A percentile compares a stretch with the other conserved stretches of the same genome.
Conservation (phyloP, 2,113 vertebrate species). For the Dipodomys merriami region DNA sequence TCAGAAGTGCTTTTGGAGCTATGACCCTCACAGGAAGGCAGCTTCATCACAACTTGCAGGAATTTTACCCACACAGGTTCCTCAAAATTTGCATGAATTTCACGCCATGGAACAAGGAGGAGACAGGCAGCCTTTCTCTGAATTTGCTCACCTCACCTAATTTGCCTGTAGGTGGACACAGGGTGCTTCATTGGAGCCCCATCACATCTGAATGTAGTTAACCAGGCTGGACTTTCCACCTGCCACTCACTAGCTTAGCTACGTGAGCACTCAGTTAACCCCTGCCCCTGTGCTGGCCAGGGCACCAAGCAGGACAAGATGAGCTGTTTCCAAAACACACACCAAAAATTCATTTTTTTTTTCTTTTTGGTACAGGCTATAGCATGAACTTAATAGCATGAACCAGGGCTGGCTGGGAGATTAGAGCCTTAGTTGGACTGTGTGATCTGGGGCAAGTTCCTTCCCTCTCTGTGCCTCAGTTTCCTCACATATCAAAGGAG, state of each 20-base stretch:
- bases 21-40: not conserved
- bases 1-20: not conserved
- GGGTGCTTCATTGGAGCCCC: not conserved
- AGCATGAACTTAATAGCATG: not conserved
- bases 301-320: not conserved
- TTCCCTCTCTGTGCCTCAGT: not conserved
- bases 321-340: not conserved
- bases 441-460: not conserved
- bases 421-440: not conserved
- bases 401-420: not conserved
- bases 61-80: not conserved
- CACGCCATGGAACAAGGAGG: not conserved
- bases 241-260: not conserved
- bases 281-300: too few relatives aligned
- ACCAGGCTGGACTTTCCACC: not conserved
- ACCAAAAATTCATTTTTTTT: not conserved
- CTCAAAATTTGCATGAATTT: not conserved
- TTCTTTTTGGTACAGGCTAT: too few relatives aligned
- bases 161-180: not conserved
- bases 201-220: not conserved
- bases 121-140: not conserved
- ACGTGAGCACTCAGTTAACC: not conserved
- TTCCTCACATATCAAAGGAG: not conserved
- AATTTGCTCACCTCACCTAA: not conserved
- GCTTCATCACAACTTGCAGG: not conserved